Percentiles rank a stretch among this genome's conserved stretches.
These are phyloP conservation scores for Synchiropus splendidus DNA, from an alignment of 2,113 vertebrate genomes.

Conservation along the genomic window DNA sequence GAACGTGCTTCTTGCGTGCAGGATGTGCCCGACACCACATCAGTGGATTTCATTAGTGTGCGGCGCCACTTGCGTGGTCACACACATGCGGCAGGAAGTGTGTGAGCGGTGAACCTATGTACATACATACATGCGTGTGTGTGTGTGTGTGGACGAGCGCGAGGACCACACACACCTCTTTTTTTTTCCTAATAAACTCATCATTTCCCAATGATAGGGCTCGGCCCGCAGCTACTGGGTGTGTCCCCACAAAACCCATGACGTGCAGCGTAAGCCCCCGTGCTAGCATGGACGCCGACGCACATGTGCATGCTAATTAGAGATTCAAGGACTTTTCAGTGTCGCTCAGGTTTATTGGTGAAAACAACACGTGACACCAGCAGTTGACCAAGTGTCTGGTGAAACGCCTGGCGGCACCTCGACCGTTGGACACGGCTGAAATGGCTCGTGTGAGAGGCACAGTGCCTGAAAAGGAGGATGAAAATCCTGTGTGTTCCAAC, in stretches of 20 bases:
- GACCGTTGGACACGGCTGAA: too few relatives aligned
- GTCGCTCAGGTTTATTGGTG: too few relatives aligned
- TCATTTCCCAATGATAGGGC: slow-evolving; percentile 78
- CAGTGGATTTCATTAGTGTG: slow-evolving; percentile 69
- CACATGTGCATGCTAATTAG: slow-evolving; percentile 2
- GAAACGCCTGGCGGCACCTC: too few relatives aligned
- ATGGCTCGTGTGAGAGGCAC: too few relatives aligned
- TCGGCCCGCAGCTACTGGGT: slow-evolving; percentile 89
- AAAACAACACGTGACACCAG: too few relatives aligned
- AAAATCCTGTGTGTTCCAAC: too few relatives aligned
- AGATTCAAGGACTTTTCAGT: too few relatives aligned
- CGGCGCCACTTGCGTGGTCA: slow-evolving; percentile 55
- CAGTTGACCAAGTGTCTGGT: too few relatives aligned
- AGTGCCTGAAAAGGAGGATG: too few relatives aligned
- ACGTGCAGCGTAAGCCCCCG: slow-evolving; percentile 71
- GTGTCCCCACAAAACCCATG: slow-evolving; percentile 90
- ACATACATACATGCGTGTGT: slow-evolving; percentile 7
- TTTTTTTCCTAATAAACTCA: slow-evolving; percentile 61
- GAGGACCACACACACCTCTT: slow-evolving; percentile 41
- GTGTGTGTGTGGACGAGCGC: slow-evolving; percentile 15
- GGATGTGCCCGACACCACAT: slow-evolving; percentile 66
- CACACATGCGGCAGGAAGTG: slow-evolving; percentile 53
- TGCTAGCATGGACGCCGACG: slow-evolving; percentile 8
- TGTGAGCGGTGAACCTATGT: slow-evolving; percentile 36
- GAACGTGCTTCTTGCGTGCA: slow-evolving; percentile 36